A percentile compares a stretch with the other conserved stretches of the same genome.
Conservation (phyloP, 2,797 vertebrate genomes). For the Onychomys leucogaster region DNA sequence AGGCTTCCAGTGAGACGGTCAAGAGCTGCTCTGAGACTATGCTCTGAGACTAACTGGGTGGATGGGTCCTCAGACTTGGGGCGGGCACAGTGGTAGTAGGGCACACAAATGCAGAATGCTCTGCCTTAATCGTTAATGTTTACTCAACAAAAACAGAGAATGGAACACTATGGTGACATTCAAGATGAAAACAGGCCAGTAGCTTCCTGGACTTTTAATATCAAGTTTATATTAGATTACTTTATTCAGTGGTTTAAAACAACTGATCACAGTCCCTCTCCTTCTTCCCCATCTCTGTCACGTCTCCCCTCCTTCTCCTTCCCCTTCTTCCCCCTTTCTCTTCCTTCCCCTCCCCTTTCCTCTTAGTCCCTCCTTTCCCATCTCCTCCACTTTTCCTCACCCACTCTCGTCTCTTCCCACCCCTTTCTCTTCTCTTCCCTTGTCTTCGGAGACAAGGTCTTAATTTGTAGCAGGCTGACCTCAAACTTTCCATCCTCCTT, state of each 20-base stretch:
- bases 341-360: no score
- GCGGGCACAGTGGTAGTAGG: background rate
- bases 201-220: background rate
- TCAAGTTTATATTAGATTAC: constrained; percentile 24
- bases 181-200: background rate
- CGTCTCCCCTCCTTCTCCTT: background rate
- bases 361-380: background rate
- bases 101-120: background rate
- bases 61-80: constrained; percentile 71
- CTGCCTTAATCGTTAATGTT: constrained; percentile 37
- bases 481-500: background rate
- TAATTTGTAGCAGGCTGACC: background rate
- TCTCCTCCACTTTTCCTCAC: background rate
- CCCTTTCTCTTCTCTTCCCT: background rate
- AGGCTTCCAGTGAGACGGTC: constrained; percentile 69
- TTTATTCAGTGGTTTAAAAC: background rate
- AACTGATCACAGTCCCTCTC: background rate
- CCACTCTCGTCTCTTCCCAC: no score
- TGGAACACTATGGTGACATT: background rate
- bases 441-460: background rate
- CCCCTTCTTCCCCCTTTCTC: background rate
- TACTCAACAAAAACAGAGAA: background rate
- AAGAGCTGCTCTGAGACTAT: constrained; percentile 70
- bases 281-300: background rate
- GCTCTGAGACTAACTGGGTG: constrained; percentile 72